Evolutionary conservation across 2,113 vertebrate genomes (phyloP).

Genomic region (Athene noctua): DNA sequence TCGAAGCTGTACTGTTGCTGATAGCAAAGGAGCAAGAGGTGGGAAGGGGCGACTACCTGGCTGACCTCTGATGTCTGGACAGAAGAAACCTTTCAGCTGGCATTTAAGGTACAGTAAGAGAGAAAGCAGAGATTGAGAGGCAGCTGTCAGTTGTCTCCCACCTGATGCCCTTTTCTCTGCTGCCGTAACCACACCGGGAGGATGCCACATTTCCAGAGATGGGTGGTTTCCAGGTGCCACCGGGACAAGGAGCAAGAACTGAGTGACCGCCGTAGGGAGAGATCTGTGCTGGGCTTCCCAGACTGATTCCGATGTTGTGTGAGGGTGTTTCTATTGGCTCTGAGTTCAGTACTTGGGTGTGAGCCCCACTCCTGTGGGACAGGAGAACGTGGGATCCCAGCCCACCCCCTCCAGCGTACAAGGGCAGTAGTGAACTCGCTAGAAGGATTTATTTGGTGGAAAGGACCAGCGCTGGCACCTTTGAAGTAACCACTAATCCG

Average conservation of each 20-base stretch:
- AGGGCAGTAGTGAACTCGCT: background rate
- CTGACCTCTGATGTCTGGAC: background rate
- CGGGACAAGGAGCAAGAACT: background rate
- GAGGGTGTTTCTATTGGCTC: background rate
- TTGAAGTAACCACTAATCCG: background rate
- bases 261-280: background rate
- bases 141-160: background rate
- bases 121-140: background rate
- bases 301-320: background rate
- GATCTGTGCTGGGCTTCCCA: background rate
- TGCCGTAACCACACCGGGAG: rapidly evolving
- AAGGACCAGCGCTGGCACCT: background rate
- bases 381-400: background rate
- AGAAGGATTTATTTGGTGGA: background rate
- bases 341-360: rapidly evolving
- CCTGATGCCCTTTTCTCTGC: background rate
- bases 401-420: rapidly evolving
- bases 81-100: background rate
- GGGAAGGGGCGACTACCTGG: background rate
- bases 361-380: background rate
- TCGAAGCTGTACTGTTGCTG: background rate
- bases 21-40: background rate
- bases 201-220: rapidly evolving
- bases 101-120: background rate
- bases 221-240: background rate